A percentile compares a stretch with the other conserved stretches of the same genome.
phyloP scores from a whole-genome alignment of 2,888 invertebrate species.

The Tricholauxania praeusta region DNA sequence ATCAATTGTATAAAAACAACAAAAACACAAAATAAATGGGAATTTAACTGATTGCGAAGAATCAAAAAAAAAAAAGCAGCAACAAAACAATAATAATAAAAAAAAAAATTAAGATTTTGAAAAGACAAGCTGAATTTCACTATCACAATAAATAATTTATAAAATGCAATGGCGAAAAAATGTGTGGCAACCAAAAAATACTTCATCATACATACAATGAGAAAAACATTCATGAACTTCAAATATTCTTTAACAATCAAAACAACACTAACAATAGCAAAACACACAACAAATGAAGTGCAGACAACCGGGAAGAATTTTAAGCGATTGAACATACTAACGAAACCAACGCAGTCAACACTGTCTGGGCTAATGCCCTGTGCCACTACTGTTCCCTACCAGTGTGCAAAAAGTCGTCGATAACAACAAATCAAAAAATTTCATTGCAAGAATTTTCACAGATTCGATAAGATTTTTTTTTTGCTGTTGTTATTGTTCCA shows the following conservation, averaged over 20 bases:
- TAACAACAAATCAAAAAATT: conserved; percentile 20
- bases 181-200: too few species aligned
- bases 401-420: not conserved
- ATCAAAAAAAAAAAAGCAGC: not conserved
- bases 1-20: conserved; percentile 28
- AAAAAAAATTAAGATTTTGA: not conserved
- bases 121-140: not conserved
- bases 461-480: conserved; percentile 29
- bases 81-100: not conserved
- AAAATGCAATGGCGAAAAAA: not conserved
- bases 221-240: too few species aligned
- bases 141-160: conserved; percentile 17
- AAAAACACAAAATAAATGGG: conserved; percentile 37
- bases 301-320: conserved; percentile 10
- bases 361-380: conserved; percentile 6
- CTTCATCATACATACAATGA: too few species aligned
- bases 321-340: conserved; percentile 11
- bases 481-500: conserved; percentile 16
- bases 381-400: conserved; percentile 6
- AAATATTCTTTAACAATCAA: conserved; percentile 13
- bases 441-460: conserved; percentile 20
- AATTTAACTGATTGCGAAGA: conserved; percentile 35
- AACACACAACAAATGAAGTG: not conserved
- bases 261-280: conserved; percentile 12
- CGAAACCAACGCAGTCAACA: not conserved